Percentiles rank a stretch among this genome's conserved stretches.
Evolutionary conservation across 1,140 invertebrate genomes (phyloP).

Genomic region (Sweltsa coloradensis): DNA sequence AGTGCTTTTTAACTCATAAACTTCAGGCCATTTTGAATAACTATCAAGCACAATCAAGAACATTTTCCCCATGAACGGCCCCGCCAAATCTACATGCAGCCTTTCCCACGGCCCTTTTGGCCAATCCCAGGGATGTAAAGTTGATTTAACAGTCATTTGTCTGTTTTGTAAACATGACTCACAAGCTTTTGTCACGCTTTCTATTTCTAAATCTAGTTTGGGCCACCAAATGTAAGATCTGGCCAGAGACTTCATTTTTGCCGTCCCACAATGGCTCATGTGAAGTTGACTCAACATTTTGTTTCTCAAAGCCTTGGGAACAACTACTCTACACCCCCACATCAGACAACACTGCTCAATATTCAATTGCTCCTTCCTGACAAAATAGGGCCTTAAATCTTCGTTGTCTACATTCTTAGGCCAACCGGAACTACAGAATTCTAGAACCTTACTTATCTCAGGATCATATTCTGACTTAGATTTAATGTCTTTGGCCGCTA

Average conservation of each 20-base stretch:
- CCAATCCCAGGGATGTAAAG: slow-evolving; percentile 20
- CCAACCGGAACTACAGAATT: background rate
- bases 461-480: background rate
- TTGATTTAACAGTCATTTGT: background rate
- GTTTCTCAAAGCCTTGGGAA: slow-evolving; percentile 19
- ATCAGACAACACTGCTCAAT: slow-evolving; percentile 10
- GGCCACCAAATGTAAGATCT: slow-evolving; percentile 33
- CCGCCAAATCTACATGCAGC: slow-evolving; percentile 24
- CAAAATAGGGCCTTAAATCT: background rate
- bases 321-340: slow-evolving; percentile 17
- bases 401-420: background rate
- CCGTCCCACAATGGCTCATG: slow-evolving; percentile 22
- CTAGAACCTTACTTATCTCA: background rate
- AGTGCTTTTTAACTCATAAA: background rate
- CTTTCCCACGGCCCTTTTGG: slow-evolving; percentile 18
- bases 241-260: slow-evolving; percentile 31
- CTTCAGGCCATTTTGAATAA: slow-evolving; percentile 1
- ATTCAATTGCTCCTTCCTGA: background rate
- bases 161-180: slow-evolving; percentile 9
- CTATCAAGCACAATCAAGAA: slow-evolving; percentile 22
- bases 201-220: slow-evolving; percentile 29
- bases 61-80: slow-evolving; percentile 20
- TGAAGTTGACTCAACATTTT: slow-evolving; percentile 24
- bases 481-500: background rate
- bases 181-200: slow-evolving; percentile 16